These are phyloP conservation scores for Chelon auratus DNA, from an alignment of 2,797 vertebrate genomes.

Conservation along the genomic window DNA sequence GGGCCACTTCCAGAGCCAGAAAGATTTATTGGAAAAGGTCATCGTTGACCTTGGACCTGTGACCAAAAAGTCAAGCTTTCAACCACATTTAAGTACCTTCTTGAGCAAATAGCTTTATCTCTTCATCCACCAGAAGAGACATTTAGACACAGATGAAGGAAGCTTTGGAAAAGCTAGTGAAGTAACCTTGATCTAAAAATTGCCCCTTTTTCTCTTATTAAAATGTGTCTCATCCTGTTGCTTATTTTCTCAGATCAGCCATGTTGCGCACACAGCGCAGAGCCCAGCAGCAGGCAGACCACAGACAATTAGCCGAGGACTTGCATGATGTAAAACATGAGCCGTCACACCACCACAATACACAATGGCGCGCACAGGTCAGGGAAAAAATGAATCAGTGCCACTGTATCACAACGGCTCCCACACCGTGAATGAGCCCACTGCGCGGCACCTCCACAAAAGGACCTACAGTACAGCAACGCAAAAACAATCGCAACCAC, in stretches of 20 bases:
- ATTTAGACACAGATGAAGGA: neutral
- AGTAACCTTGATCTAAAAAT: neutral
- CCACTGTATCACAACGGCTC: conserved; percentile 68
- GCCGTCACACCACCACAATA: conserved; percentile 29
- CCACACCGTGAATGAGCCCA: conserved; percentile 81
- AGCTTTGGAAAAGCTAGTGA: neutral
- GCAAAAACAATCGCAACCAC: conserved; percentile 56
- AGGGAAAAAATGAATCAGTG: conserved; percentile 71
- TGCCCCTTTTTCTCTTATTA: neutral
- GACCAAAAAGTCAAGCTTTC: neutral
- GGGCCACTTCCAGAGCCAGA: neutral
- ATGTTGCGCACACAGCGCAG: neutral
- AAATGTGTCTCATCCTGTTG: neutral
- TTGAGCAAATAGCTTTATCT: neutral
- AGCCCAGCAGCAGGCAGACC: conserved; percentile 18
- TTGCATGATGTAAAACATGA: conserved; percentile 52
- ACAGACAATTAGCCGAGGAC: conserved; percentile 46
- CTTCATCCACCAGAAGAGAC: neutral
- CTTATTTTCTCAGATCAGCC: neutral
- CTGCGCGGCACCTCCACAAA: conserved; percentile 72
- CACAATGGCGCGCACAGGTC: conserved; percentile 57
- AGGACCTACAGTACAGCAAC: conserved; percentile 58
- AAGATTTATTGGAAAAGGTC: conserved; percentile 1
- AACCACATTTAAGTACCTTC: neutral
- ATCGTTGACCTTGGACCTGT: conserved; percentile 2